Conservation (phyloP, 2,797 vertebrate genomes). For the Chiloscyllium punctatum region DNA sequence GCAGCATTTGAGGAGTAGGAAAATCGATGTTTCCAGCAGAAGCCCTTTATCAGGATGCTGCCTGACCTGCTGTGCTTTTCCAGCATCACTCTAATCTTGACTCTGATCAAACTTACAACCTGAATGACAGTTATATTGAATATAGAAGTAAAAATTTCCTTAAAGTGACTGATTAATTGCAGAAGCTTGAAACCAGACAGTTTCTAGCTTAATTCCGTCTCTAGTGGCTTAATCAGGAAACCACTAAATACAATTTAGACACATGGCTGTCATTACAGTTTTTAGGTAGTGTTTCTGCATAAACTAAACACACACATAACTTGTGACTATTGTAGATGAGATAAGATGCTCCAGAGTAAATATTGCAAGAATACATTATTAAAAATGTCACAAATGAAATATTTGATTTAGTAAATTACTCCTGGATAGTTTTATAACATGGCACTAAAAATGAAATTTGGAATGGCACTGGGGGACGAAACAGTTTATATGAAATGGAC, state of each 20-base stretch:
- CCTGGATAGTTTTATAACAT: background rate
- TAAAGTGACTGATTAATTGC: background rate
- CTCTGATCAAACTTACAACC: no score
- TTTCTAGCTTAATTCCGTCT: background rate
- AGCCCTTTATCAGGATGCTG: no score
- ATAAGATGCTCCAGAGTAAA: background rate
- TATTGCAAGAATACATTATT: background rate
- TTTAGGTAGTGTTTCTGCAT: background rate
- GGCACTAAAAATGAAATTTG: background rate
- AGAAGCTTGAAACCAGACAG: background rate
- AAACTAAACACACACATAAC: background rate
- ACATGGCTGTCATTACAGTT: background rate
- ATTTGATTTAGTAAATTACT: background rate
- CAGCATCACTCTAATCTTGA: no score
- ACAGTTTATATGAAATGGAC: background rate
- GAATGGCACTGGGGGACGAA: background rate
- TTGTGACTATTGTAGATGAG: no score
- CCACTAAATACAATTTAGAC: background rate
- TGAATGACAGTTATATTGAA: background rate
- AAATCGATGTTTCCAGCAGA: no score
- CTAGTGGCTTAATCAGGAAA: background rate
- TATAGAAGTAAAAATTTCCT: background rate
- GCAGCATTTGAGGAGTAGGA: no score
- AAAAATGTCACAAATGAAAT: background rate
- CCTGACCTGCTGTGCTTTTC: no score